phyloP scores from a whole-genome alignment of 1,140 invertebrate species.

The Apis mellifera region Amel_HAv3.1 CM009932.2:6308501-6309000 shows the following conservation, averaged over 20 bases:
- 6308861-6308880: neutral
- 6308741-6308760: constrained; percentile 1
- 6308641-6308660: too few relatives aligned
- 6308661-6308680: too few relatives aligned
- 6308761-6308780: neutral
- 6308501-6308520: neutral
- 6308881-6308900: neutral
- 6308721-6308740: neutral
- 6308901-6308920: constrained; percentile 4
- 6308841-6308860: neutral
- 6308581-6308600: neutral
- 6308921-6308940: too few relatives aligned
- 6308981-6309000: constrained; percentile 10
- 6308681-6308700: too few relatives aligned
- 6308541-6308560: neutral
- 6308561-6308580: neutral
- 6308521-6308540: too few relatives aligned
- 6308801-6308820: neutral
- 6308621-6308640: neutral
- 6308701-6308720: too few relatives aligned
- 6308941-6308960: neutral
- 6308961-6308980: neutral
- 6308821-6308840: neutral
- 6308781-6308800: neutral
- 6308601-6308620: constrained; percentile 13